Evolutionary conservation across 2,113 vertebrate species (phyloP), one percentile per base, ranked within the genome.

Genomic region (Climacteris rufus): DNA sequence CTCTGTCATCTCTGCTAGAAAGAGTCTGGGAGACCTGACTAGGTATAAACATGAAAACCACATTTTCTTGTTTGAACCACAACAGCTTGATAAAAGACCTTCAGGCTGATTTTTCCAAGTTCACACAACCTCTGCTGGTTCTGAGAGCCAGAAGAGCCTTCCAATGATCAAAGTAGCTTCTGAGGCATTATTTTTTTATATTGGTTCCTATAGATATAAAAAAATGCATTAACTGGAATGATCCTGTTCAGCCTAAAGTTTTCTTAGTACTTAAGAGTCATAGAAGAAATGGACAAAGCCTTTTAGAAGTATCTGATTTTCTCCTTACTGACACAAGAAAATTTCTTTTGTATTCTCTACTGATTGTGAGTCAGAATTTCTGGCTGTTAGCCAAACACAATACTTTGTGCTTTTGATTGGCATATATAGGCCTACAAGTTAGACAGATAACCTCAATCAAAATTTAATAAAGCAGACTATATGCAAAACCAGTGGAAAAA

Each of bases 301-400:
- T 37, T 54, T 77, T 40, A 22, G 66, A 85, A 72, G 78, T 81
- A 83, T 44, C 83, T 90, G 24, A 92, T 90, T 83, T 85, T 24
- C 20, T 86, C 59, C 56, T 84, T 61, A 70, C 19, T 84, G 77
- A 93, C 37, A 75, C 3, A 61, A 22, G 53, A 81, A 77, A 57
- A 78, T 74, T 72, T 89, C 49, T 84, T 90, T 72, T 69, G 57
- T 65, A 21, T 76, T 86, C 92, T 83, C 35, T 57, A 54, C 66
- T 79, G n/a, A 91, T 71, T 69, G 57, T 57, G 44, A 96, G 71
- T 96, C 77, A 94, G 80, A 86, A 52, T 91, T 91, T 68, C 76
- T 95, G 92, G 81, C 83, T 86, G 33, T 70, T 83, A 77, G 81
- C 75, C 93, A 96, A 45, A 68, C 10, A 66, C 21, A 80, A 89